Conservation (phyloP, 2,888 invertebrate genomes). For the Leucophenga montana region DNA sequence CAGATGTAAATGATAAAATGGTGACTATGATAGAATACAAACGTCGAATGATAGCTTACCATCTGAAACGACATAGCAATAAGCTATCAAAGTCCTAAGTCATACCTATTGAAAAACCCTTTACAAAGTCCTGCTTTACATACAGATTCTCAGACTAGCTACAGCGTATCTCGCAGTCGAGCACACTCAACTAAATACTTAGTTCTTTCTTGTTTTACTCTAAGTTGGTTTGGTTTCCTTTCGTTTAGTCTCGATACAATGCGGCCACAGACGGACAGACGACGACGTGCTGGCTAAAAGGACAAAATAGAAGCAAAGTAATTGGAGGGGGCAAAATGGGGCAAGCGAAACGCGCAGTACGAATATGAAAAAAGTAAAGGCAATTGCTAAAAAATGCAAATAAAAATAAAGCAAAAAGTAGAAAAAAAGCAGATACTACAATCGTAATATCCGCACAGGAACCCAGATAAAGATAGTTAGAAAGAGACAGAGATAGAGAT, state of each 20-base stretch:
- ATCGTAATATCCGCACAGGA: constrained; percentile 63
- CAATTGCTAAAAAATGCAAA: constrained; percentile 54
- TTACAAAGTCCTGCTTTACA: too few relatives aligned
- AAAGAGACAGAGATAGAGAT: constrained; percentile 25
- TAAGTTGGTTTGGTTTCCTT: constrained; percentile 26
- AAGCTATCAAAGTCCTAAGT: too few relatives aligned
- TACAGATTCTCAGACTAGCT: too few relatives aligned
- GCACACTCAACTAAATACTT: neutral
- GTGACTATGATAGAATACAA: too few relatives aligned
- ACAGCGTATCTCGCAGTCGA: too few relatives aligned
- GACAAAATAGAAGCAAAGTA: constrained; percentile 7
- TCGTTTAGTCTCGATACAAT: constrained; percentile 9
- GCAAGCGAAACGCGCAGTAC: neutral
- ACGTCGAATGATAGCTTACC: too few relatives aligned
- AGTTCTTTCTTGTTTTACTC: neutral
- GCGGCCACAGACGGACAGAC: constrained; percentile 47
- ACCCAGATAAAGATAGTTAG: constrained; percentile 41
- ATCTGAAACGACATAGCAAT: too few relatives aligned
- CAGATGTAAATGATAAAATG: too few relatives aligned
- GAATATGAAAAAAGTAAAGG: neutral
- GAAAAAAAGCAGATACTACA: constrained; percentile 53
- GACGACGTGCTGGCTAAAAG: constrained; percentile 22
- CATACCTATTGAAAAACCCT: too few relatives aligned
- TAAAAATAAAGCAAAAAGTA: constrained; percentile 61
- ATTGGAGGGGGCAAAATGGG: neutral